Percentiles rank a stretch among this genome's conserved stretches.
phyloP scores from a whole-genome alignment of 2,888 invertebrate species.

The Perdita meconis region DNA sequence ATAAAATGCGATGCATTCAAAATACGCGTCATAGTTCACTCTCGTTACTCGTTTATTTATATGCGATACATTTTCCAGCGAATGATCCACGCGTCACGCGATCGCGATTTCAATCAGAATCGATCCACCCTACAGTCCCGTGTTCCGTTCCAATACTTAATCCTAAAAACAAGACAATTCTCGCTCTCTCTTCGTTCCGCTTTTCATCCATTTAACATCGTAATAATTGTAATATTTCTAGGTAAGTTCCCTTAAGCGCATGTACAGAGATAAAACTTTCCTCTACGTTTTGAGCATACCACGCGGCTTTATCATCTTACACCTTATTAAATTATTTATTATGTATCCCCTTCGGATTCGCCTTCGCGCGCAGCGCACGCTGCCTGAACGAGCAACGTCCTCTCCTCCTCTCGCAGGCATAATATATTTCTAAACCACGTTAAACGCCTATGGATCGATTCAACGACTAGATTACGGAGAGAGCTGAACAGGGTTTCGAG shows the following conservation, averaged over 20 bases:
- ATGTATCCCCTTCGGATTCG: constrained; percentile 30
- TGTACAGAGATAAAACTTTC: constrained; percentile 72
- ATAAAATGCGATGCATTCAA: background rate
- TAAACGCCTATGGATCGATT: constrained; percentile 63
- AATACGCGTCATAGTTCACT: background rate
- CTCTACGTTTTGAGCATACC: constrained; percentile 80
- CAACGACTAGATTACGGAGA: constrained; percentile 53
- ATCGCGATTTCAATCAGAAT: constrained; percentile 28
- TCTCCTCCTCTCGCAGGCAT: constrained; percentile 17
- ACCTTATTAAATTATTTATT: constrained; percentile 33
- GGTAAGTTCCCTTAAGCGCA: constrained; percentile 70
- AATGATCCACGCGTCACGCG: constrained; percentile 48
- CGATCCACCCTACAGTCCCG: constrained; percentile 16
- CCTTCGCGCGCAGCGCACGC: constrained; percentile 26
- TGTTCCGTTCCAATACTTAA: constrained; percentile 29
- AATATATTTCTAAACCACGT: constrained; percentile 51
- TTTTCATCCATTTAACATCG: constrained; percentile 23
- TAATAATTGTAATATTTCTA: constrained; percentile 56
- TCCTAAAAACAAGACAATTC: constrained; percentile 39
- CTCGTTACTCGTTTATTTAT: constrained; percentile 19
- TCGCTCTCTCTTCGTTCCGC: constrained; percentile 1
- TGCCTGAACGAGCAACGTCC: constrained; percentile 26
- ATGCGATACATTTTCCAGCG: background rate
- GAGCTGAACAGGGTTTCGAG: constrained; percentile 27
- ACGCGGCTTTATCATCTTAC: constrained; percentile 72